phyloP scores from a whole-genome alignment of 2,888 invertebrate species.

The Dexiosoma caninum region DNA sequence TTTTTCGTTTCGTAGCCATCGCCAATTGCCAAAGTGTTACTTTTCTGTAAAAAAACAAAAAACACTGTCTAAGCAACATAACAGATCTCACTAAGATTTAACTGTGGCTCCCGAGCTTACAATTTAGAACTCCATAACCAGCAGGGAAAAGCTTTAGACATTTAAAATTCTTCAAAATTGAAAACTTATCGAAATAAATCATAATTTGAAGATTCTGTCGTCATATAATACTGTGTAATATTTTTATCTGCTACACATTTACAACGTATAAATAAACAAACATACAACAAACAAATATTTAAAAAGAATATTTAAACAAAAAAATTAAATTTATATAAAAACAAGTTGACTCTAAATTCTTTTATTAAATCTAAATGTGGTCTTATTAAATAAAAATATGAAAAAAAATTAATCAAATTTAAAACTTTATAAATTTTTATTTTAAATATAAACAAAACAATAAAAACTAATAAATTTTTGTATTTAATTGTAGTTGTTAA shows the following conservation, averaged over 20 bases:
- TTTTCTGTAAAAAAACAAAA: no score
- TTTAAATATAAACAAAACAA: background rate
- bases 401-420: background rate
- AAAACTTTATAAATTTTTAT: slow-evolving; percentile 49
- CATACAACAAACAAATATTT: background rate
- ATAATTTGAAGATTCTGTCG: background rate
- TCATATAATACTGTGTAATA: background rate
- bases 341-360: slow-evolving; percentile 9
- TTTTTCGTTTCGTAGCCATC: no score
- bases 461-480: slow-evolving; percentile 33
- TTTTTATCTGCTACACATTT: background rate
- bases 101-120: no score
- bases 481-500: slow-evolving; percentile 59
- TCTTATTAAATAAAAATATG: slow-evolving; percentile 38
- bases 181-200: background rate
- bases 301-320: slow-evolving; percentile 12
- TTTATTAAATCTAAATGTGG: slow-evolving; percentile 52
- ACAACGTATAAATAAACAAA: background rate
- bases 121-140: no score
- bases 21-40: no score
- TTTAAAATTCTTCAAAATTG: no score
- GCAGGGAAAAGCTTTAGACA: no score
- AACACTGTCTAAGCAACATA: no score
- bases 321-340: no score
- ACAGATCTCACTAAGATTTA: no score